Evolutionary conservation across 1,140 invertebrate species (phyloP).

Genomic region (Antheraea pernyi): DNA sequence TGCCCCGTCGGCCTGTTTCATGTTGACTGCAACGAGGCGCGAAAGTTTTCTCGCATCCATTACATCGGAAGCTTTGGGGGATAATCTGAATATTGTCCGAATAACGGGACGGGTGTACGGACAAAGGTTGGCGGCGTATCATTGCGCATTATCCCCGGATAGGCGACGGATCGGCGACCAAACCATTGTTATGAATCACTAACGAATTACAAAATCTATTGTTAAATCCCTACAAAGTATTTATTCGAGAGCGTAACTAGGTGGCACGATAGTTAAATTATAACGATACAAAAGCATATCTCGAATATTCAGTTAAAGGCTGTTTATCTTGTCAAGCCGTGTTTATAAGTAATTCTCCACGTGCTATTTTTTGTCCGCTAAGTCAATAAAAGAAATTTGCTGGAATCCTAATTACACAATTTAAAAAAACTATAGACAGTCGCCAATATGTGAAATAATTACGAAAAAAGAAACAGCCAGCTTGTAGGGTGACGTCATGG

Average conservation of each 20-base stretch:
- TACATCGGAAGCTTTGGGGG: constrained; percentile 64
- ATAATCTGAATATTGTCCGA: constrained; percentile 67
- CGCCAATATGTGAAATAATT: constrained; percentile 70
- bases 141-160: constrained; percentile 64
- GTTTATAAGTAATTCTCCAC: constrained; percentile 34
- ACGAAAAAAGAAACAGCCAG: constrained; percentile 66
- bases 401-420: constrained; percentile 65
- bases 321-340: constrained; percentile 35
- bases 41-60: constrained; percentile 65
- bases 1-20: constrained; percentile 45
- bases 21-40: constrained; percentile 71
- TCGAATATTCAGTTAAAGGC: background rate
- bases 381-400: constrained; percentile 56
- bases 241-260: constrained; percentile 68
- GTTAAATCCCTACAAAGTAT: constrained; percentile 40
- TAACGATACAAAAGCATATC: constrained; percentile 15
- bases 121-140: constrained; percentile 66
- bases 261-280: constrained; percentile 54
- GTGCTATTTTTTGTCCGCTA: constrained; percentile 32
- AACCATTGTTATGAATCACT: constrained; percentile 66
- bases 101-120: constrained; percentile 55
- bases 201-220: constrained; percentile 69
- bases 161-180: constrained; percentile 35
- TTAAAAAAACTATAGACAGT: constrained; percentile 73
- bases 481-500: constrained; percentile 66